A percentile compares a stretch with the other conserved stretches of the same genome.
phyloP scores from a whole-genome alignment of 2,888 invertebrate species.

The Chloroclystis v-ata region DNA sequence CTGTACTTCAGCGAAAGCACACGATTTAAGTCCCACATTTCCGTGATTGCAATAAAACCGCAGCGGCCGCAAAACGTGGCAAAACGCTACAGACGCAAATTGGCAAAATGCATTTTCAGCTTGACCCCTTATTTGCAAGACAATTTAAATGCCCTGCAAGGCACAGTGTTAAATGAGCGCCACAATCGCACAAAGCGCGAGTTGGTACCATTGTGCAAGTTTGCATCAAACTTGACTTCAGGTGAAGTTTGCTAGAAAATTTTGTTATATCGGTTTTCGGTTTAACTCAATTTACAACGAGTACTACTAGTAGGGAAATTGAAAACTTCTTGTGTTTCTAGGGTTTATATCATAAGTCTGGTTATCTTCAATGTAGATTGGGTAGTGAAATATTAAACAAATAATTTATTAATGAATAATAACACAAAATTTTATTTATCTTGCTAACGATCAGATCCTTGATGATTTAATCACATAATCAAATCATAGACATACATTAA shows the following conservation, averaged over 20 bases:
- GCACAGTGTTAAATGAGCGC: slow-evolving; percentile 9
- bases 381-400: too few relatives aligned
- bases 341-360: background rate
- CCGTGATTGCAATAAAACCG: slow-evolving; percentile 32
- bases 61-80: slow-evolving; percentile 26
- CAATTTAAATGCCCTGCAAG: slow-evolving; percentile 25
- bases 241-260: background rate
- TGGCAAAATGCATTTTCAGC: slow-evolving; percentile 32
- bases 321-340: background rate
- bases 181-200: background rate
- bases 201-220: slow-evolving; percentile 1
- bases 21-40: slow-evolving; percentile 12
- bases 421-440: too few relatives aligned
- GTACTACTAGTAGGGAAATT: background rate
- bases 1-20: slow-evolving; percentile 5
- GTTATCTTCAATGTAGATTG: background rate
- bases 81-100: slow-evolving; percentile 22
- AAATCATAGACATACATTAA: too few relatives aligned
- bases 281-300: background rate
- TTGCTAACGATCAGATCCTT: too few relatives aligned
- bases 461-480: too few relatives aligned
- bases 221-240: background rate
- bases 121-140: slow-evolving; percentile 33
- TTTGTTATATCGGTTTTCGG: background rate
- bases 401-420: too few relatives aligned